Base-by-base conservation (phyloP, 2,888 invertebrate species). In the Junonia oenone region DNA sequence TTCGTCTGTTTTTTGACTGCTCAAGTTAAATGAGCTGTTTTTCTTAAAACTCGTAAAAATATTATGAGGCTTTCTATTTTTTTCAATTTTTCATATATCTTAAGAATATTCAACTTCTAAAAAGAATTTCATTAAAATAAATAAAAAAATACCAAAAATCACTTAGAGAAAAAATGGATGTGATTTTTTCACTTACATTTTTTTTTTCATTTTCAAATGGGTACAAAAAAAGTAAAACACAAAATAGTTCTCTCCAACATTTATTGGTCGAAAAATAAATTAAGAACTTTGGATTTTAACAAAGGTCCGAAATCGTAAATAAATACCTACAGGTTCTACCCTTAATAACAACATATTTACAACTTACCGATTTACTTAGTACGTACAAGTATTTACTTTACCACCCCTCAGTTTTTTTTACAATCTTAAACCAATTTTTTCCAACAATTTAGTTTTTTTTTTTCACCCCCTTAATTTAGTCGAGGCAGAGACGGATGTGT, bases 251-350 rank as follows among this genome's bases (percentile, higher is more conserved):
- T 89, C 81, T 89, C 87, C 89, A 89, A 90, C 89, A 89, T 90
- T 90, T 90, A 90, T 90, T 90, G 89, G 89, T 90, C 89, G 89
- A 90, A 90, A 90, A 90, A 90, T 90, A 90, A 90, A 89, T 90
- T 83, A 90, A 89, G 83, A 89, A 90, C 88, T 89, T 90, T 90
- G 88, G 89, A 88, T 84, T 83, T 86, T 78, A 89, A 90, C 89
- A 84, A 85, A 90, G 89, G 89, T 82, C 88, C 79, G 79, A 90
- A 88, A 85, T 85, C 82, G 83, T 87, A 76, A 89, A 89, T 89
- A 89, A 89, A 89, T 89, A 88, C 83, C 86, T 88, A 88, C 84
- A 72, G 82, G 86, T 78, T 71, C 87, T 88, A 85, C 63, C 61
- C 81, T 84, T 81, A 79, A 66, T 81, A 85, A 84, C 78, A 88